phyloP scores from a whole-genome alignment of 2,113 vertebrate genomes.

The Pseudopipra pipra region DNA sequence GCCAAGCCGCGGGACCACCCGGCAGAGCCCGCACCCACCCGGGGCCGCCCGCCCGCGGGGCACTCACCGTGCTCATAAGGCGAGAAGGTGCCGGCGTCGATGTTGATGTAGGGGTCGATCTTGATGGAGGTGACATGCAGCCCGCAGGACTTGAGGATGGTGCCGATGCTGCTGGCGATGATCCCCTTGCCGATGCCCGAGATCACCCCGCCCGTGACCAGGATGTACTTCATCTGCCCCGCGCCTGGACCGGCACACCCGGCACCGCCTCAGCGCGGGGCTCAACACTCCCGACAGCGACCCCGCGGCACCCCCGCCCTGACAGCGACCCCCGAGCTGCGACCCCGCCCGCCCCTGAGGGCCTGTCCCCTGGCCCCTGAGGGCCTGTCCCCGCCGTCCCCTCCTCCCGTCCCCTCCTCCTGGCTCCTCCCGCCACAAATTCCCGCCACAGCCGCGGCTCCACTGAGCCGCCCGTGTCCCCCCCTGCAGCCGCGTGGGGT shows the following conservation, averaged over 20 bases:
- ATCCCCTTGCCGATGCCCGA: slow-evolving; percentile 98
- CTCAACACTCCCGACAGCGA: background rate
- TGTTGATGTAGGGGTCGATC: slow-evolving; percentile 97
- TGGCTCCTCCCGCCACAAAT: background rate
- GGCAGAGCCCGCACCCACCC: no score
- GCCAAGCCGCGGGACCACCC: background rate
- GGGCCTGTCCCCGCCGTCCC: background rate
- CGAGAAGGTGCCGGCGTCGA: slow-evolving; percentile 94
- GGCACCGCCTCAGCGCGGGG: background rate
- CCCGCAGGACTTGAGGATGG: slow-evolving; percentile 94
- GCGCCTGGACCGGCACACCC: slow-evolving; percentile 4
- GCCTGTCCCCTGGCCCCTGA: background rate
- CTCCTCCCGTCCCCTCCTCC: background rate
- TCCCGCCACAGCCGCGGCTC: no score
- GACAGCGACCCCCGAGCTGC: background rate
- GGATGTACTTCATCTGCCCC: slow-evolving; percentile 92
- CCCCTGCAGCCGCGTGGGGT: no score
- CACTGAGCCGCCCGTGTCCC: no score
- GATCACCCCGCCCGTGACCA: slow-evolving; percentile 97
- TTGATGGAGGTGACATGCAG: slow-evolving; percentile 95
- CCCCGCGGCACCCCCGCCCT: background rate
- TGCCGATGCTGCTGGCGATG: slow-evolving; percentile 95
- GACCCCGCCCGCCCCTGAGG: background rate
- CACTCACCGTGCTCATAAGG: slow-evolving; percentile 93
- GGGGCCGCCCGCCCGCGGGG: no score